Conservation (phyloP, 2,113 vertebrate species). For the Chloropsis hardwickii region DNA sequence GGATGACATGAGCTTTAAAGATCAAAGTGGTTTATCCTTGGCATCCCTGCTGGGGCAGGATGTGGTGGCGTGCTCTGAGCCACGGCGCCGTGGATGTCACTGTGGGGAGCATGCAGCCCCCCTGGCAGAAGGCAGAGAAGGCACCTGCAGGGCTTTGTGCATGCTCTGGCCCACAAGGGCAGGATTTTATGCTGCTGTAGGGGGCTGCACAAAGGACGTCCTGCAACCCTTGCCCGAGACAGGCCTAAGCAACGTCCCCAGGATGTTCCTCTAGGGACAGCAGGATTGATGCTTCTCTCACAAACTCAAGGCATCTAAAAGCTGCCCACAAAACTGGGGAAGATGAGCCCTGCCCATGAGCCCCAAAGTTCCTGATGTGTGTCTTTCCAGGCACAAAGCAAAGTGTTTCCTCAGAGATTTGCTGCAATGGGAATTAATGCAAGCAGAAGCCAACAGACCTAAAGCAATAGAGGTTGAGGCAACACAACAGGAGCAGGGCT, state of each 20-base stretch:
- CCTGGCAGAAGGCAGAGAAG: neutral
- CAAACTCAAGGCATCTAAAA: neutral
- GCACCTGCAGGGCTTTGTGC: neutral
- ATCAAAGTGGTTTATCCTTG: neutral
- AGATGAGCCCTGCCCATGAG: neutral
- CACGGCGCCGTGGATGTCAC: neutral
- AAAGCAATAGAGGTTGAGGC: neutral
- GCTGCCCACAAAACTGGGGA: neutral
- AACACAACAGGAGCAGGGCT: neutral
- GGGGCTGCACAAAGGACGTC: neutral
- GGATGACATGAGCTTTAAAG: neutral
- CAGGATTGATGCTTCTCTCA: neutral
- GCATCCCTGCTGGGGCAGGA: neutral
- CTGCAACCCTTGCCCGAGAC: rapidly evolving
- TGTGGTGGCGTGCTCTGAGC: neutral
- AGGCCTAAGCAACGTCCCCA: neutral
- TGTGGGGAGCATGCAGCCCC: neutral
- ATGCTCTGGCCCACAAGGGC: neutral
- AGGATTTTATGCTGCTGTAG: rapidly evolving
- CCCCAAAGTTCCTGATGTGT: neutral
- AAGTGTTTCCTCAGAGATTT: neutral
- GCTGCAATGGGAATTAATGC: neutral
- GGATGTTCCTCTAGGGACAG: neutral
- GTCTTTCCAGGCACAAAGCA: neutral
- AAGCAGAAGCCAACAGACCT: neutral